Conservation (phyloP, 2,888 invertebrate genomes). For the Mechanitis mazaeus region DNA sequence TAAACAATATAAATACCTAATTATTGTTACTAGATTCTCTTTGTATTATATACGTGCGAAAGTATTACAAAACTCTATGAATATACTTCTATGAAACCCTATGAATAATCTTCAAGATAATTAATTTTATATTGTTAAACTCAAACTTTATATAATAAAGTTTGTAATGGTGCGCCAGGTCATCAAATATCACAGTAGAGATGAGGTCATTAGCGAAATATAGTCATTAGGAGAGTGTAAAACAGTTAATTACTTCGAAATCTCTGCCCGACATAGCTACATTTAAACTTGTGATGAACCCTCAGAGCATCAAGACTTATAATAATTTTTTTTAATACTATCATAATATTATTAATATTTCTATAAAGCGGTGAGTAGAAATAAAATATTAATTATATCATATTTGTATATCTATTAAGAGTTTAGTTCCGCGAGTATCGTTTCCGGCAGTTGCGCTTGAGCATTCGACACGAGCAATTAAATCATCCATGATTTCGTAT, state of each 20-base stretch:
- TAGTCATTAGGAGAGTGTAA: constrained; percentile 72
- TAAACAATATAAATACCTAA: not conserved
- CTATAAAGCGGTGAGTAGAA: not conserved
- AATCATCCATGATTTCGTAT: constrained; percentile 25
- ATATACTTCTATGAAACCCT: too few species aligned
- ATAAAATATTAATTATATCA: constrained; percentile 13
- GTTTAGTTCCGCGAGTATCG: constrained; percentile 28
- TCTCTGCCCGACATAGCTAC: constrained; percentile 46
- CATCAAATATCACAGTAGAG: constrained; percentile 34
- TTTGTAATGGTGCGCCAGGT: constrained; percentile 12
- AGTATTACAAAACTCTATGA: too few species aligned
- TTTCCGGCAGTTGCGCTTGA: constrained; percentile 29
- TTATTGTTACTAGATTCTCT: not conserved
- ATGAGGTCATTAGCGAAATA: constrained; percentile 68
- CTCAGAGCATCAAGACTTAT: too few species aligned
- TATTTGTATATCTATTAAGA: constrained; percentile 24
- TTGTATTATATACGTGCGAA: not conserved
- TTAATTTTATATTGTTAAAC: not conserved
- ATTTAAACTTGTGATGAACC: constrained; percentile 34
- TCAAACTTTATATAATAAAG: constrained; percentile 7
- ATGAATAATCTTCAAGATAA: too few species aligned
- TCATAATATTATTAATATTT: not conserved
- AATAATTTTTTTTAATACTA: not conserved
- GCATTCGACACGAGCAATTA: constrained; percentile 28
- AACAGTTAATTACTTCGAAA: constrained; percentile 68